Evolutionary conservation across 2,888 invertebrate species (phyloP).

Genomic region (Epirrhoe tristata): DNA sequence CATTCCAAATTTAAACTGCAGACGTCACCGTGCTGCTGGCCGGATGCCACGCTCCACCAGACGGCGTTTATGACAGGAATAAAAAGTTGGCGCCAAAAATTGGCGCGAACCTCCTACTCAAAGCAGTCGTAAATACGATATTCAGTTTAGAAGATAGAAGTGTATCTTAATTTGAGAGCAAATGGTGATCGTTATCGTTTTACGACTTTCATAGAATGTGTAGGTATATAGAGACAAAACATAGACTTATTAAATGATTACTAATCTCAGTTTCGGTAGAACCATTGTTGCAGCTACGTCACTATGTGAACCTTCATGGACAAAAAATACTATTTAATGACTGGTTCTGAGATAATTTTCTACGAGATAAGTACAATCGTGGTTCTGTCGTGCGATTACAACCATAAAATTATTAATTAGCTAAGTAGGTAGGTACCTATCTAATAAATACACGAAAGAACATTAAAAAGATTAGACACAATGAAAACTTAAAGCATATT

Average conservation of each 20-base stretch:
- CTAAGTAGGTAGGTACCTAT: too few species aligned
- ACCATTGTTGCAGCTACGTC: too few species aligned
- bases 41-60: slow-evolving; percentile 35
- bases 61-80: slow-evolving; percentile 43
- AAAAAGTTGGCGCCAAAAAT: slow-evolving; percentile 41
- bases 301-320: too few species aligned
- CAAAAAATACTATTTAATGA: too few species aligned
- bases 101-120: slow-evolving; percentile 34
- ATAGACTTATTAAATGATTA: background rate
- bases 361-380: too few species aligned
- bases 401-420: too few species aligned
- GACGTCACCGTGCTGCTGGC: slow-evolving; percentile 38
- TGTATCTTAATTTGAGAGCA: slow-evolving; percentile 15
- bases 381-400: too few species aligned
- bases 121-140: slow-evolving; percentile 25
- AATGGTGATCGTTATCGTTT: slow-evolving; percentile 17
- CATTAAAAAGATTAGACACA: too few species aligned
- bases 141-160: slow-evolving; percentile 17
- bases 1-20: slow-evolving; percentile 39
- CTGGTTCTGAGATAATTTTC: too few species aligned
- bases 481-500: too few species aligned
- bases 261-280: too few species aligned
- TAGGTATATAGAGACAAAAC: slow-evolving; percentile 3
- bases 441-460: too few species aligned
- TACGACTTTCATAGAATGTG: background rate